Conservation (phyloP, 2,888 invertebrate genomes). For the Thereva nobilitata region DNA sequence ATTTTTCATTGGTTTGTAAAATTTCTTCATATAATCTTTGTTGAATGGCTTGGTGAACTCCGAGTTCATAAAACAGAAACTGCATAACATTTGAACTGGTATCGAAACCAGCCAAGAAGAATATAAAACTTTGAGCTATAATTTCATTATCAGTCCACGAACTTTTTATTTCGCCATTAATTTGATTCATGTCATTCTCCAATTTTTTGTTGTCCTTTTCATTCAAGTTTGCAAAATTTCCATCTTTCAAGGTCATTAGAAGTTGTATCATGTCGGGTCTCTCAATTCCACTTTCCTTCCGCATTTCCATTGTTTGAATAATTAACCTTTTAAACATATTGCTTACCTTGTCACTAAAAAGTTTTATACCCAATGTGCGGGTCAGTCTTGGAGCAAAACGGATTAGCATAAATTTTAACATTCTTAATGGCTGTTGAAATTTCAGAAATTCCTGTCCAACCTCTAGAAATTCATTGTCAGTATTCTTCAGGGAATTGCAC, state of each 20-base stretch:
- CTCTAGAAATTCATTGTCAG: constrained; percentile 59
- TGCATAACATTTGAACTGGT: constrained; percentile 58
- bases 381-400: background rate
- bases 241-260: constrained; percentile 59
- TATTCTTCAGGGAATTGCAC: constrained; percentile 59
- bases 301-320: constrained; percentile 54
- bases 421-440: background rate
- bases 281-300: constrained; percentile 59
- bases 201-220: constrained; percentile 49
- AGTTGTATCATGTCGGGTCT: constrained; percentile 64
- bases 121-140: constrained; percentile 63
- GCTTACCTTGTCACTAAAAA: background rate
- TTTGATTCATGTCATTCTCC: constrained; percentile 42
- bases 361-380: background rate
- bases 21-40: constrained; percentile 63
- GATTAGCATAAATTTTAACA: constrained; percentile 8
- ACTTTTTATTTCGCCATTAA: constrained; percentile 42
- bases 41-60: constrained; percentile 64
- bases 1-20: constrained; percentile 56
- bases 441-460: constrained; percentile 53
- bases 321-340: background rate
- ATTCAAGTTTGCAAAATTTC: constrained; percentile 48
- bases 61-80: constrained; percentile 64
- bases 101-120: constrained; percentile 65
- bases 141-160: constrained; percentile 61